phyloP scores from a whole-genome alignment of 1,140 invertebrate genomes.

The Micrasema minimum region DNA sequence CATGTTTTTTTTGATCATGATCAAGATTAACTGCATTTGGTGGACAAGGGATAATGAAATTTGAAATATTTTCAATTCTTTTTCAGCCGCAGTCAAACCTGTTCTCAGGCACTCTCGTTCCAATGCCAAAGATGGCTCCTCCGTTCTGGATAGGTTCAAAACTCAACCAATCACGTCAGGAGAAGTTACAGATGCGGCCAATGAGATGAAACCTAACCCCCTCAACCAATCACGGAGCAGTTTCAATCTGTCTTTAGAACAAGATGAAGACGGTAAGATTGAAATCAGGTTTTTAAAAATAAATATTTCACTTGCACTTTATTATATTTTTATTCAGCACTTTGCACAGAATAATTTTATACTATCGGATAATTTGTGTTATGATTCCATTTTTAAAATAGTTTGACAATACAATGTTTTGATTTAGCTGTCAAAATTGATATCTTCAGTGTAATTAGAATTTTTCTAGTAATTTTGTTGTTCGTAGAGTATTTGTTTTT shows the following conservation, averaged over 20 bases:
- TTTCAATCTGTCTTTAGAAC: constrained; percentile 62
- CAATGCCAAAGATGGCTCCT: constrained; percentile 60
- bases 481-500: too few species aligned
- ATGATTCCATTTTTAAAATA: too few species aligned
- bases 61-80: background rate
- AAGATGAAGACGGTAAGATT: constrained; percentile 67
- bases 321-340: background rate
- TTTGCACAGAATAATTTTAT: too few species aligned
- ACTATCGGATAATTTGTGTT: too few species aligned
- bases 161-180: constrained; percentile 58
- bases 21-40: too few species aligned
- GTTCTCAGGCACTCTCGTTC: constrained; percentile 63
- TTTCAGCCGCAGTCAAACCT: constrained; percentile 62
- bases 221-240: constrained; percentile 64
- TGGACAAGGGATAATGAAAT: background rate
- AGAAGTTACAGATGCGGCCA: constrained; percentile 50
- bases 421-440: too few species aligned
- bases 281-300: too few species aligned
- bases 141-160: constrained; percentile 62
- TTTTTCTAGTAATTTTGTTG: too few species aligned
- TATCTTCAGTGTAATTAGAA: too few species aligned
- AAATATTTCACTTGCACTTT: too few species aligned
- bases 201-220: constrained; percentile 55
- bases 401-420: too few species aligned
- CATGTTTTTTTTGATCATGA: too few species aligned